Percentiles rank a stretch among this genome's conserved stretches.
phyloP scores from a whole-genome alignment of 2,797 vertebrate species.

The Chelon labrosus region DNA sequence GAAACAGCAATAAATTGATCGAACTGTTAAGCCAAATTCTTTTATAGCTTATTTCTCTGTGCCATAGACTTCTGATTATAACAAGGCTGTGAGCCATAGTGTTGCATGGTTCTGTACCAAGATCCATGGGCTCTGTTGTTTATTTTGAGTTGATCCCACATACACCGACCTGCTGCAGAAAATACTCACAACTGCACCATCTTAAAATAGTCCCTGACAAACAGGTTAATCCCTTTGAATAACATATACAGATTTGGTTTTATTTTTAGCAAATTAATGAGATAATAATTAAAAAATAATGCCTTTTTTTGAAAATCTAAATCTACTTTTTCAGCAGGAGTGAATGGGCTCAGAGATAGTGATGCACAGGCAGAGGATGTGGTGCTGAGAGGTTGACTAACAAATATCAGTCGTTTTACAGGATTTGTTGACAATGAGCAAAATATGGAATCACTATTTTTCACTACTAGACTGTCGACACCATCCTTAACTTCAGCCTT shows the following conservation, averaged over 20 bases:
- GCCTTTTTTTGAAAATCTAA: background rate
- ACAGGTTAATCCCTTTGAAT: background rate
- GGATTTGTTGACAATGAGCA: background rate
- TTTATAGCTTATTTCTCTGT: background rate
- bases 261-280: background rate
- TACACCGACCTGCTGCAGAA: background rate
- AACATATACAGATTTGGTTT: background rate
- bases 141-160: background rate
- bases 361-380: background rate
- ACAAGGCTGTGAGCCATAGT: background rate
- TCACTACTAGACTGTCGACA: background rate
- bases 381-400: background rate
- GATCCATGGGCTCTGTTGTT: background rate
- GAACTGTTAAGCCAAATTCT: background rate
- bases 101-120: background rate
- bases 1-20: background rate
- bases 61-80: background rate
- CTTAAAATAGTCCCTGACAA: background rate
- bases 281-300: too few relatives aligned
- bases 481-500: conserved; percentile 85
- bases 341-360: background rate
- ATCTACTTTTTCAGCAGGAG: background rate
- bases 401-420: background rate
- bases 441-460: background rate
- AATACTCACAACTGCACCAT: background rate